Base-by-base conservation (phyloP, 2,888 invertebrate genomes). In the Minunthozetes semirufus region DNA sequence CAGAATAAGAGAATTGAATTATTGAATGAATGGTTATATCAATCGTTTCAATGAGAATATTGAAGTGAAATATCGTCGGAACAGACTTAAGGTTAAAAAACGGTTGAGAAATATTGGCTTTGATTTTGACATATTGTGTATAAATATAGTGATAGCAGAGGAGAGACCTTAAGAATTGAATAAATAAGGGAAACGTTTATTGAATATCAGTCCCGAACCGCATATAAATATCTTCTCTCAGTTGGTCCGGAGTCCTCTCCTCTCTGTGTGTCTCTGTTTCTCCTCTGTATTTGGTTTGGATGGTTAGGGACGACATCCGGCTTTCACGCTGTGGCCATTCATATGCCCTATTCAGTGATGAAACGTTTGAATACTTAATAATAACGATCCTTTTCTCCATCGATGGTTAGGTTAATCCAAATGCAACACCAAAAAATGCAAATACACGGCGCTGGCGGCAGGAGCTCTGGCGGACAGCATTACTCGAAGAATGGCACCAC, bases 351-450 rank as follows among this genome's bases (percentile, higher is more conserved):
- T 53, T 61, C 11, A 61, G 29, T 61, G 29, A 25, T 27, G 29
- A 61, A 61, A 61, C 61, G 53, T 53, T 53, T 53, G 53, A 53
- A 53, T n/a, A 53, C 53, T 53, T 61, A 27, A 61, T 29, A 29
- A 42, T 42, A 42, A 42, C 42, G 42, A 42, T 42, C 42, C 42
- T 42, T 42, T 5, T 33, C 8, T 42, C 11, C 11, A 42, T 42
- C 11, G 42, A 42, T 42, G 42, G 42, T 42, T 42, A 42, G 42
- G 42, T 42, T 42, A 42, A 42, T 42, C 42, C 72, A 72, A 75
- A 75, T 75, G 72, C 61, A 56, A n/a, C 75, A 75, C 53, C 75
- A 75, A 25, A 75, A 75, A 63, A 66, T 74, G 66, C 75, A 72
- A 25, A 19, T 75, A 27, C 75, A 75, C 33, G 63, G 42, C 46